Percentiles rank a stretch among this genome's conserved stretches.
phyloP scores from a whole-genome alignment of 2,888 invertebrate species.

The Apeira syringaria region DNA sequence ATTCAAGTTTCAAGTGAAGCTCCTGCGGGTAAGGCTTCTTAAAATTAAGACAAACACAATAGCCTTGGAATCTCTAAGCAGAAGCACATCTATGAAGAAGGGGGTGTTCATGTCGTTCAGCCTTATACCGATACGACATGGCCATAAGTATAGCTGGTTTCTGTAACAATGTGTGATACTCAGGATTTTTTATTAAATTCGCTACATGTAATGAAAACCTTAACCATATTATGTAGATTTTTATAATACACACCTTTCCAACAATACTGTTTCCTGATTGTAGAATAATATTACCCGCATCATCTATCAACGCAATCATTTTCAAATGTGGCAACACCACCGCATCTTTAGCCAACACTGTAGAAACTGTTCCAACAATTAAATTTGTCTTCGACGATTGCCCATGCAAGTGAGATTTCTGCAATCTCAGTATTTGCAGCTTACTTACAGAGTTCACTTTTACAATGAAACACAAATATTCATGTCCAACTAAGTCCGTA shows the following conservation, averaged over 20 bases:
- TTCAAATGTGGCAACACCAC: slow-evolving; percentile 90
- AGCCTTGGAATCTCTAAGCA: too few species aligned
- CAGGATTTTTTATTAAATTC: too few species aligned
- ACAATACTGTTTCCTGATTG: slow-evolving; percentile 93
- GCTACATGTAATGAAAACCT: too few species aligned
- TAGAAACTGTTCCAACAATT: slow-evolving; percentile 89
- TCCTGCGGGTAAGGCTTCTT: too few species aligned
- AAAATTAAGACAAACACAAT: too few species aligned
- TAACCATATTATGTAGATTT: too few species aligned
- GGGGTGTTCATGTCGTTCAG: too few species aligned
- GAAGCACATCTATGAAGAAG: too few species aligned
- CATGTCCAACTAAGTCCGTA: slow-evolving; percentile 93
- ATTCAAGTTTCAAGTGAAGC: too few species aligned
- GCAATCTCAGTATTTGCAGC: slow-evolving; percentile 87
- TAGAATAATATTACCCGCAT: slow-evolving; percentile 89
- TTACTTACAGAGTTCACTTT: slow-evolving; percentile 72
- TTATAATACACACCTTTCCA: slow-evolving; percentile 83
- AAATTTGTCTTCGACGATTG: slow-evolving; percentile 82
- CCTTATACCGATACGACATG: too few species aligned
- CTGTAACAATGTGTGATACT: too few species aligned
- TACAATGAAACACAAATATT: slow-evolving; percentile 90
- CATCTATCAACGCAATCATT: slow-evolving; percentile 93
- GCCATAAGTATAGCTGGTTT: too few species aligned
- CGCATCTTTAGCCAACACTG: slow-evolving; percentile 93
- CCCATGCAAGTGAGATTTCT: slow-evolving; percentile 82